Evolutionary conservation across 2,797 vertebrate species (phyloP).

Genomic region (Siniperca scherzeri): DNA sequence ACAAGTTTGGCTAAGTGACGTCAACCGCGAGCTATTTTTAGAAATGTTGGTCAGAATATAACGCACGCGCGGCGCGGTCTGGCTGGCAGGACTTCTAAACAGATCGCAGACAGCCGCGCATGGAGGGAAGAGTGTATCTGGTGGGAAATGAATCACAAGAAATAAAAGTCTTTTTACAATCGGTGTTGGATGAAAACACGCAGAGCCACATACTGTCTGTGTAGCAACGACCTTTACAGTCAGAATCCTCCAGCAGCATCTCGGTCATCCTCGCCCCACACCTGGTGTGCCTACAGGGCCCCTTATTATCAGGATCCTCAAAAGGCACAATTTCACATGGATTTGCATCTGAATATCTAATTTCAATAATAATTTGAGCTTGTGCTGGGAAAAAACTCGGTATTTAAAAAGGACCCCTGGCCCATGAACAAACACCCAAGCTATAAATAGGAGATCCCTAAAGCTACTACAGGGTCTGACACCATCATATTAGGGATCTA

Average conservation of each 20-base stretch:
- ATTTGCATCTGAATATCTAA: constrained; percentile 52
- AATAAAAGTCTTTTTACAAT: constrained; percentile 32
- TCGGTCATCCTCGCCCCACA: constrained; percentile 8
- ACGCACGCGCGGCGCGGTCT: constrained; percentile 71
- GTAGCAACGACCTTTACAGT: not conserved
- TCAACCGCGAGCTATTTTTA: constrained; percentile 84
- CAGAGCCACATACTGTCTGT: not conserved
- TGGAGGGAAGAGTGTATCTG: constrained; percentile 33
- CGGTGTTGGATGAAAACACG: constrained; percentile 30
- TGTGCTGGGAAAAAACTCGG: not conserved
- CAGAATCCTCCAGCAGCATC: not conserved
- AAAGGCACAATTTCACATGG: constrained; percentile 6
- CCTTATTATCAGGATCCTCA: constrained; percentile 18
- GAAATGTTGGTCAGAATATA: constrained; percentile 83
- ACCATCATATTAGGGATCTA: not conserved
- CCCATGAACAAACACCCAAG: not conserved
- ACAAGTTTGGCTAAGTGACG: constrained; percentile 82
- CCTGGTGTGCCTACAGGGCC: constrained; percentile 21
- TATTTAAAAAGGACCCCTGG: not conserved
- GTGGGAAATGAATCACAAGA: constrained; percentile 31
- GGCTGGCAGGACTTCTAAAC: constrained; percentile 68
- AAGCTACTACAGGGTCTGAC: constrained; percentile 13
- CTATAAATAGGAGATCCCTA: constrained; percentile 12
- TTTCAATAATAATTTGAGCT: constrained; percentile 21
- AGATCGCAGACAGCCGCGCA: constrained; percentile 57